Evolutionary conservation across 2,113 vertebrate species (phyloP), one percentile per base, ranked within the genome.

Genomic region (Nannobrachium achirus): DNA sequence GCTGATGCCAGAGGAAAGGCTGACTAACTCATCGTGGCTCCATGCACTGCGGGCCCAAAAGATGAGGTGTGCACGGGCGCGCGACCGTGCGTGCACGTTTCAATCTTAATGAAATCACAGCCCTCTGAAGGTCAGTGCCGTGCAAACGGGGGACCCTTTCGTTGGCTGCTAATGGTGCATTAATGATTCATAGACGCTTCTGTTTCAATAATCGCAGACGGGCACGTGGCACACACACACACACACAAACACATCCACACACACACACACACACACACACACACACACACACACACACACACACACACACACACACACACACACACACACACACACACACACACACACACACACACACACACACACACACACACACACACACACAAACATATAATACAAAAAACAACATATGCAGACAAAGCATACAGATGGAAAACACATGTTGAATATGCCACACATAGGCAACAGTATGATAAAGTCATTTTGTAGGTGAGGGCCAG

Each of bases 71-170:
- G 45, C 45, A 13, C 8, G 41, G 25, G 13, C 20, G 57, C 46
- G 57, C 25, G 63, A 55, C 7, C 15, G 63, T 18, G 20, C 10
- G 64, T 64, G 73, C 7, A 9, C 5, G 51, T 25, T 86, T 64
- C 85, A 90, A 81, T 69, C 78, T 82, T 89, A 90, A 92, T 90
- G 83, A 86, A 82, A 84, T 57, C 76, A n/a, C n/a, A 81, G 82
- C 67, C 79, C 79, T 90, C 76, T 85, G 88, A 89, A 89, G 82
- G 85, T 89, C 76, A 88, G 78, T 4, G 8, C 15, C 0, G 66
- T 73, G 80, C 64, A 42, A 72, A 66, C 65, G 13, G 45, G 73
- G 82, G 74, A 69, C 73, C 83, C 62, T 75, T 88, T 83, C 48
- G 48, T 86, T 87, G 73, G 76, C 73, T 69, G 68, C 83, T 89